Base-by-base conservation (phyloP, 2,797 vertebrate genomes). In the Eospalax fontanierii region DNA sequence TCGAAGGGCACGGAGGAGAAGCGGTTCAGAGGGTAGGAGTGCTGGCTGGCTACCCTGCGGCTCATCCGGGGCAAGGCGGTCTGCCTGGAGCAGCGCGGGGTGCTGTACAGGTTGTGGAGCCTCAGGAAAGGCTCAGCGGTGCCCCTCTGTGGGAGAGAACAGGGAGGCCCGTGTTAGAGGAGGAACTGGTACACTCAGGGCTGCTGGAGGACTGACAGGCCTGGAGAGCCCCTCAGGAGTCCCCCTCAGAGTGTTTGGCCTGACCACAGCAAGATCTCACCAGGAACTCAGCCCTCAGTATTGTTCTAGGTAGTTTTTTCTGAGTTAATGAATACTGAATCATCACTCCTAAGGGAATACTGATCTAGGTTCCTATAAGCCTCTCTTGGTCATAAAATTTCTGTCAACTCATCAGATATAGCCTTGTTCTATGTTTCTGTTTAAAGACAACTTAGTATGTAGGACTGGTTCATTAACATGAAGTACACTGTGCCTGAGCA, bases 11-110 rank as follows among this genome's bases (percentile, higher is more conserved):
- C 92, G 0, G 89, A 57, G 8, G 97, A 97, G 93, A 97, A 95
- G 91, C 95, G 95, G 68, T 96, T 97, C 84, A 95, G 96, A 0
- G 96, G 97, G 81, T 96, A 94, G 2, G 96, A 97, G 75, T 95
- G 96, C 66, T 97, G 97, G 79, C 97, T 97, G 90, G 14, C 92
- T 4, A 91, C 95, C 33, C 93, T 38, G 78, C 93, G 96, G 90
- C 81, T 86, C 35, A 59, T 75, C 57, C 95, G 19, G 35, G 95
- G 76, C 78, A 88, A 63, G 28, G 65, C 12, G 2, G 93, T 89
- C 96, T 96, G 97, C 71, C 94, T n/a, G 35, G 95, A 78, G 12
- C 96, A 97, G 90, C 78, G 93, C 35, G 63, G 80, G 22, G 84
- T 85, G 40, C 79, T 85, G 61, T 6, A 85, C 78, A 84, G 24